Percentiles rank a stretch among this genome's conserved stretches.
These are phyloP conservation scores for Crypturellus undulatus DNA, from an alignment of 2,113 vertebrate genomes.

Conservation along the genomic window DNA sequence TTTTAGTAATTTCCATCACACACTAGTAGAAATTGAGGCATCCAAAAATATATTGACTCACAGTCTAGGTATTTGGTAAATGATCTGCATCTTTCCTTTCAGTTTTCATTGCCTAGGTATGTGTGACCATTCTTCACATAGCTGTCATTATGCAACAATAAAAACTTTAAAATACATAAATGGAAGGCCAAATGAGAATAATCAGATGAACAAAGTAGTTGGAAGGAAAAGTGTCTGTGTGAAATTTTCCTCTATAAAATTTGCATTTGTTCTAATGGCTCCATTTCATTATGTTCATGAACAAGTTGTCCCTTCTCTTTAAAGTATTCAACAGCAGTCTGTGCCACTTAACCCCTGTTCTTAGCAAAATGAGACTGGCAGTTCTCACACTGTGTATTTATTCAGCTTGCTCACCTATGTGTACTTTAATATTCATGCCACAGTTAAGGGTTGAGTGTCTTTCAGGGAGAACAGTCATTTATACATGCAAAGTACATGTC, in stretches of 20 bases:
- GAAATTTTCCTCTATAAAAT: not conserved
- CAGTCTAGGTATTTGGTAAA: slow-evolving; percentile 78
- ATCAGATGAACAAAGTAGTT: not conserved
- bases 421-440: not conserved
- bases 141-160: slow-evolving; percentile 64
- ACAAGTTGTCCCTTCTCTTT: not conserved
- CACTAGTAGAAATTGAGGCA: slow-evolving; percentile 52
- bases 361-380: not conserved
- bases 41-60: slow-evolving; percentile 74
- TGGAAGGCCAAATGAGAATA: slow-evolving; percentile 27
- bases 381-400: not conserved
- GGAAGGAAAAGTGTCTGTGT: not conserved
- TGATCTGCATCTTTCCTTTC: slow-evolving; percentile 73
- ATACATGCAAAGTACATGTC: not conserved
- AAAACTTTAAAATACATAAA: slow-evolving; percentile 33
- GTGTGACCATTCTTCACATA: slow-evolving; percentile 68
- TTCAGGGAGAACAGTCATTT: not conserved
- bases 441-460: not conserved
- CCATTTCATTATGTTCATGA: not conserved
- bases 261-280: not conserved
- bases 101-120: slow-evolving; percentile 70
- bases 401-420: not conserved
- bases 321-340: not conserved
- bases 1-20: slow-evolving; percentile 73
- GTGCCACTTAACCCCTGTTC: not conserved